Percentiles rank a stretch among this genome's conserved stretches.
Conservation (phyloP, 2,888 invertebrate species). For the Tetranychus truncatus region DNA sequence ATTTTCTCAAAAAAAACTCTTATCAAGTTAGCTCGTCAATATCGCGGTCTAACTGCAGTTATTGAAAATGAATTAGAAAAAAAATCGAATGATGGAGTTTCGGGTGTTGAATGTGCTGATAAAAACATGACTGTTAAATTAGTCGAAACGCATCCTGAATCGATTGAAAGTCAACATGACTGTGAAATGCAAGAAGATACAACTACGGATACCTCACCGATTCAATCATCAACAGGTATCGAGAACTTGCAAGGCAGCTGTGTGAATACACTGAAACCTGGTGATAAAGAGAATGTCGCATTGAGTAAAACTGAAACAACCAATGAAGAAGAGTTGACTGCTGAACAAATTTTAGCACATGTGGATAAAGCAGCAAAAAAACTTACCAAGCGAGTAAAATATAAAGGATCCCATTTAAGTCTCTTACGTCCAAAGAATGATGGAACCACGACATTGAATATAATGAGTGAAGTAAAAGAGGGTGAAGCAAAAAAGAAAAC, state of each 20-base stretch:
- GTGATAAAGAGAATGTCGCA: too few species aligned
- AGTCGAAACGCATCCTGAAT: too few species aligned
- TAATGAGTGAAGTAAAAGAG: constrained; percentile 51
- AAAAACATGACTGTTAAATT: too few species aligned
- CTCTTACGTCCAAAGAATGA: constrained; percentile 69
- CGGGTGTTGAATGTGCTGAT: too few species aligned
- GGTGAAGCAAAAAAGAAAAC: constrained; percentile 37
- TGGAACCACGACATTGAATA: constrained; percentile 68
- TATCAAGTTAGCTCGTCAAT: constrained; percentile 11
- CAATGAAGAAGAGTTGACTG: constrained; percentile 29
- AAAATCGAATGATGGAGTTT: too few species aligned
- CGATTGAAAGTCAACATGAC: too few species aligned
- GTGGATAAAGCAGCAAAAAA: constrained; percentile 50
- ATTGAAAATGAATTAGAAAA: too few species aligned
- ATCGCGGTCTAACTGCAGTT: not conserved
- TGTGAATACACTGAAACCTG: too few species aligned
- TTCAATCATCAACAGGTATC: too few species aligned
- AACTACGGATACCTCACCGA: too few species aligned
- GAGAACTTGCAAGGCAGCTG: too few species aligned
- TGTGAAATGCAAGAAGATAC: too few species aligned
- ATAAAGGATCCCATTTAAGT: constrained; percentile 44
- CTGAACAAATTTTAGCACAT: constrained; percentile 55
- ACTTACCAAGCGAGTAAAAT: constrained; percentile 45
- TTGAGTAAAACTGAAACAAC: not conserved
- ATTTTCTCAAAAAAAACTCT: constrained; percentile 39